Evolutionary conservation across 2,888 invertebrate genomes (phyloP).

Genomic region (Oxytorus armatus): DNA sequence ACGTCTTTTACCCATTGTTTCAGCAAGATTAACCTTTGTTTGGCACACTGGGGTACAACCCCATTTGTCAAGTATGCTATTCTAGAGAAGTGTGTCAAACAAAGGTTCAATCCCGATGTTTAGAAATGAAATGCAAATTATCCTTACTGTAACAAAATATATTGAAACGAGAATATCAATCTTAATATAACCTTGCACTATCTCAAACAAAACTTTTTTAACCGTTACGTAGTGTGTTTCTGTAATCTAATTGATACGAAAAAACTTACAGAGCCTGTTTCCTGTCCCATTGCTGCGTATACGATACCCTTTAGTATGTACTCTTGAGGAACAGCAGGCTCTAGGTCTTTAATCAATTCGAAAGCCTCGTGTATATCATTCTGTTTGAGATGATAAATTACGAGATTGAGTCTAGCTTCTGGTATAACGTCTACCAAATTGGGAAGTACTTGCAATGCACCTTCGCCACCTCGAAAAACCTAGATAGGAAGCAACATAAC

Average conservation of each 20-base stretch:
- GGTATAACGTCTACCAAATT: slow-evolving; percentile 97
- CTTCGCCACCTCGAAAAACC: slow-evolving; percentile 96
- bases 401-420: slow-evolving; percentile 97
- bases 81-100: too few relatives aligned
- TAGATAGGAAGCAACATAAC: slow-evolving; percentile 47
- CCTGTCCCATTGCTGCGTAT: slow-evolving; percentile 96
- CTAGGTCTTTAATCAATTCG: slow-evolving; percentile 94
- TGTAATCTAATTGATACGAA: slow-evolving; percentile 18
- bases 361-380: slow-evolving; percentile 96
- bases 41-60: too few relatives aligned
- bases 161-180: too few relatives aligned
- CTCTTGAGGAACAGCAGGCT: slow-evolving; percentile 97
- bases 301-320: slow-evolving; percentile 98
- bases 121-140: too few relatives aligned
- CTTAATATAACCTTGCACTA: too few relatives aligned
- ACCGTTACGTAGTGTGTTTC: neutral
- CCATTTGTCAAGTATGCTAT: too few relatives aligned
- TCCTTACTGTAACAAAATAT: too few relatives aligned
- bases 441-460: slow-evolving; percentile 96
- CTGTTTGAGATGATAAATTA: slow-evolving; percentile 96
- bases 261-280: slow-evolving; percentile 92
- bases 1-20: too few relatives aligned
- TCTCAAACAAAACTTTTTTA: too few relatives aligned
- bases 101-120: too few relatives aligned
- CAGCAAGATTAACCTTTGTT: too few relatives aligned